Conservation (phyloP, 2,113 vertebrate species). For the Gnathonemus longibarbis region DNA sequence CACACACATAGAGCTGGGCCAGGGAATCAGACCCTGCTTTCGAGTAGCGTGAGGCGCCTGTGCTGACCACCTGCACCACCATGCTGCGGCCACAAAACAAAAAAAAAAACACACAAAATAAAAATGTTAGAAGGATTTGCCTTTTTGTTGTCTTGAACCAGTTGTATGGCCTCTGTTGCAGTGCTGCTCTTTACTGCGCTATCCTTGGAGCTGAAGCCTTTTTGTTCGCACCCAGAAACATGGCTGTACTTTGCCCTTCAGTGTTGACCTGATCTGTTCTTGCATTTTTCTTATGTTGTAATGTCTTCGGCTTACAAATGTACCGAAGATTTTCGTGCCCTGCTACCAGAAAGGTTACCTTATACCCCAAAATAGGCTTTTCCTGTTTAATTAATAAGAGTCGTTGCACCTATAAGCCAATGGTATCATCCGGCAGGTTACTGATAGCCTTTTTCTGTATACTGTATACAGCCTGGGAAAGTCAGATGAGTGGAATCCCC, state of each 20-base stretch:
- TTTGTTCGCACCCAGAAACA: not conserved
- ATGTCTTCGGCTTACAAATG: not conserved
- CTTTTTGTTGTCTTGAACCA: not conserved
- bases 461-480: not conserved
- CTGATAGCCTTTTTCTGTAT: not conserved
- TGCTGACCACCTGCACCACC: not conserved
- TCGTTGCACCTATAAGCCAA: not conserved
- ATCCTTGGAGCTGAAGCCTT: no score
- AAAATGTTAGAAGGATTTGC: not conserved
- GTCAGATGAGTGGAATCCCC: not conserved
- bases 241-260: not conserved
- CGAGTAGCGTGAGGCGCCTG: not conserved
- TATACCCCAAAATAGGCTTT: not conserved
- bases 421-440: not conserved
- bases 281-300: not conserved
- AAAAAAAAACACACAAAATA: not conserved
- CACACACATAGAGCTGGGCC: no score
- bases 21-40: not conserved
- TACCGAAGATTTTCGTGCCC: not conserved
- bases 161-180: not conserved
- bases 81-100: not conserved
- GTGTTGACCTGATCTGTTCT: not conserved
- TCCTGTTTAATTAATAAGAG: not conserved
- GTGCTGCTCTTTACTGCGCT: not conserved
- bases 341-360: not conserved